These are phyloP conservation scores for Drosophila funebris DNA, from an alignment of 1,140 invertebrate species.

Conservation along the genomic window DNA sequence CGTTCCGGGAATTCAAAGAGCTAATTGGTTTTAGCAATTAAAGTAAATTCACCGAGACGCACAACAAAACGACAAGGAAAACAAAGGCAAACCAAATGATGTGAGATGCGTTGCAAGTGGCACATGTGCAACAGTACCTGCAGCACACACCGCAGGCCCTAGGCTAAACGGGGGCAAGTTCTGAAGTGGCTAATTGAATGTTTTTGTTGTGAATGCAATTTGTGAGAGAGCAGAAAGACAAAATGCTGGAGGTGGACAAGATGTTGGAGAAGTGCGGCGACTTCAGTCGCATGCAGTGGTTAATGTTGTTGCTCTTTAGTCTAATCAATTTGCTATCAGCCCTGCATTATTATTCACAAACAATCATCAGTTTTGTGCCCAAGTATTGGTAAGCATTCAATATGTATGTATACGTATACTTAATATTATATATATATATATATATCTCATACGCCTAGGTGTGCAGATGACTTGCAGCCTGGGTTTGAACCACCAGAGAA, in stretches of 20 bases:
- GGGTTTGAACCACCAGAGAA: neutral
- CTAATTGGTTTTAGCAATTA: conserved; percentile 65
- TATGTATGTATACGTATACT: conserved; percentile 23
- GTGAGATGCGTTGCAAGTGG: conserved; percentile 1
- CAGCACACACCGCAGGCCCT: neutral
- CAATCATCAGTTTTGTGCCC: conserved; percentile 85
- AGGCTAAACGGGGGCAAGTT: neutral
- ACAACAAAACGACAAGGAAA: conserved; percentile 2
- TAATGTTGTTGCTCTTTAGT: conserved; percentile 85
- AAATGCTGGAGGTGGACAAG: conserved; percentile 68
- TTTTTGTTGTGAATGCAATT: conserved; percentile 14
- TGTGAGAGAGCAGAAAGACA: conserved; percentile 1
- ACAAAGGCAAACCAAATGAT: conserved; percentile 25
- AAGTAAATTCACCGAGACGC: conserved; percentile 23
- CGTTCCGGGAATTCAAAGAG: conserved; percentile 4
- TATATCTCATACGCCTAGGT: conserved; percentile 48
- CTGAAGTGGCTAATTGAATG: neutral
- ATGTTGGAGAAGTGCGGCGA: conserved; percentile 86
- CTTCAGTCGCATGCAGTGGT: conserved; percentile 86
- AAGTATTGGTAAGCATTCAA: conserved; percentile 77
- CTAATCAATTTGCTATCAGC: conserved; percentile 85
- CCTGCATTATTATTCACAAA: conserved; percentile 85
- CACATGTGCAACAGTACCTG: neutral
- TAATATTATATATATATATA: neutral
- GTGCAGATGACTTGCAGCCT: conserved; percentile 40